Base-by-base conservation (phyloP, 2,797 vertebrate species). In the Agapornis canus region DNA sequence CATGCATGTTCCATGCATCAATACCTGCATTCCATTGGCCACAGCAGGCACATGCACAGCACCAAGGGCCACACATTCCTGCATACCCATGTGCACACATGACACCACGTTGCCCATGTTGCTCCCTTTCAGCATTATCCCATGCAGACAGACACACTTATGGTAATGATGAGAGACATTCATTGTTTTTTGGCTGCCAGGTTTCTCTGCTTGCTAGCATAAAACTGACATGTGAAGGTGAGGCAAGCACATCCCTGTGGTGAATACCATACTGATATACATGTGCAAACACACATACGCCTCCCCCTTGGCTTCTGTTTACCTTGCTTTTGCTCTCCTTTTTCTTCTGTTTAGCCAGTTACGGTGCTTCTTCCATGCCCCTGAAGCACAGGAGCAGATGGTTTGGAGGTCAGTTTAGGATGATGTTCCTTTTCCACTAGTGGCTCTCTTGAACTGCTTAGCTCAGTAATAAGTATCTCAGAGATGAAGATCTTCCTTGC, bases 401-500 rank as follows among this genome's bases (percentile, higher is more conserved):
- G 79, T 66, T 69, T 78, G 54, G 64, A 82, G 75, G 56, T 73
- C 86, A 83, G 43, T 76, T 95, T 77, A 61, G 78, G 43, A 65
- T 73, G 71, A 70, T 82, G 25, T 87, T 40, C 27, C n/a, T 69
- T 76, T 94, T 57, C 78, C 3, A 8, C 80, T 79, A 69, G 77
- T 57, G 56, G 13, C 40, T 92, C 49, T 78, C 80, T 71, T 76
- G 81, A 87, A 25, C 78, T 65, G 32, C 71, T 77, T 81, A 82
- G 56, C 60, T 94, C 59, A 40, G 22, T n/a, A 63, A 31, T 79
- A 32, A 92, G 87, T 63, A 17, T 68, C 78, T 95, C 27, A 9
- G 56, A 90, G 57, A 76, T 83, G 8, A 95, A 88, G 82, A 77
- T 85, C 45, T 22, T 82, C 47, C 40, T 87, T 86, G 77, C 11